Evolutionary conservation across 1,140 invertebrate species (phyloP).

Genomic region (Trypoxylus dichotomus): DNA sequence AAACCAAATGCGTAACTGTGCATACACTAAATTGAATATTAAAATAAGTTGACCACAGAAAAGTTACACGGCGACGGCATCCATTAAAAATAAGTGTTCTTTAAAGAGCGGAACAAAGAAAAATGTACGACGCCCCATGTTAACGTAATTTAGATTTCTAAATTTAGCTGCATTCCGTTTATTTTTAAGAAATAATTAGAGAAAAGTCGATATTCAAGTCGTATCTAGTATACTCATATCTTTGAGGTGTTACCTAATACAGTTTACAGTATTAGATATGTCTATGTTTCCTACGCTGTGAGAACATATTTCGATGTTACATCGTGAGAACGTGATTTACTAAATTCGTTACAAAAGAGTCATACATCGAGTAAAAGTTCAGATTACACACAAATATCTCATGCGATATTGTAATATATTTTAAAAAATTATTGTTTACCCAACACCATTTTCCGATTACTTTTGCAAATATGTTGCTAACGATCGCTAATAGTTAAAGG

Average conservation of each 20-base stretch:
- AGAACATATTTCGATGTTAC: no score
- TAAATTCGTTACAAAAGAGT: no score
- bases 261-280: background rate
- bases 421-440: no score
- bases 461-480: no score
- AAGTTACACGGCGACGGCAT: background rate
- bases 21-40: background rate
- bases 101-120: background rate
- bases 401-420: no score
- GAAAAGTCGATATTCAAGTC: background rate
- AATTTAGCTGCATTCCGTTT: slow-evolving; percentile 17
- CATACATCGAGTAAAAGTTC: no score
- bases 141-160: slow-evolving; percentile 9
- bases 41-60: background rate
- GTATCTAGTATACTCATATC: background rate
- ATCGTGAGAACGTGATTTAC: no score
- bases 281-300: no score
- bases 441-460: no score
- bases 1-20: background rate
- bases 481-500: no score
- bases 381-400: no score
- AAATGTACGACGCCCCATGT: background rate
- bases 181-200: slow-evolving; percentile 16
- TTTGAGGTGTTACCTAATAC: background rate
- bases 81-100: background rate